Conservation (phyloP, 2,888 invertebrate species). For the Trilocha varians region DNA sequence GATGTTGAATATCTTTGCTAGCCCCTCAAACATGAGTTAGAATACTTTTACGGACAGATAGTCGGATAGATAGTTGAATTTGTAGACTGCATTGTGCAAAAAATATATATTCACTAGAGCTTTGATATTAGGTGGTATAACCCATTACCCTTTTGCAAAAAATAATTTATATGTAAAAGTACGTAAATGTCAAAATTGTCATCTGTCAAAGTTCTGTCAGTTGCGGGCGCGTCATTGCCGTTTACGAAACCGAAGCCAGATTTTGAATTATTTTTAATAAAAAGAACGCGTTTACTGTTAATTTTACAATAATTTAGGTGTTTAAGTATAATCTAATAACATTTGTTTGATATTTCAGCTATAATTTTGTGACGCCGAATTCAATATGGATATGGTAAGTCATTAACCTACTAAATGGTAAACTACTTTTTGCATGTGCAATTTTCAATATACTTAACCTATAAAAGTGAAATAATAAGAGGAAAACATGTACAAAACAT, state of each 20-base stretch:
- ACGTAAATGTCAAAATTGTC: not conserved
- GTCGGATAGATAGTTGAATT: no score
- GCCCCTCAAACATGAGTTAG: no score
- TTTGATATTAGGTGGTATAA: no score
- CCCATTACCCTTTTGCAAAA: no score
- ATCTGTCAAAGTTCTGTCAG: not conserved
- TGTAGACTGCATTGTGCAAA: no score
- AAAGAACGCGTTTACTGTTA: not conserved
- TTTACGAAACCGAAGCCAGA: no score
- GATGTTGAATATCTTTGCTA: no score
- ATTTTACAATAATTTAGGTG: not conserved
- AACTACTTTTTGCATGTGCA: not conserved
- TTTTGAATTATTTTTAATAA: no score
- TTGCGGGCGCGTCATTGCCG: constrained; percentile 1
- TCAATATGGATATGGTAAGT: constrained; percentile 27
- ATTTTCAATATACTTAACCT: not conserved
- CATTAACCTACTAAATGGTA: not conserved
- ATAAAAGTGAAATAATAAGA: not conserved
- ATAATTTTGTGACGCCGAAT: constrained; percentile 9
- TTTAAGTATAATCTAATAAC: not conserved
- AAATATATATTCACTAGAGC: no score
- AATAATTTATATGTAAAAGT: no score
- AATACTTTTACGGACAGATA: no score
- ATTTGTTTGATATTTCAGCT: constrained; percentile 1
- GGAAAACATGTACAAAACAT: not conserved